Percentiles rank a stretch among this genome's conserved stretches.
Conservation (phyloP, 1,140 invertebrate genomes). For the Neoseiulus cucumeris region DNA sequence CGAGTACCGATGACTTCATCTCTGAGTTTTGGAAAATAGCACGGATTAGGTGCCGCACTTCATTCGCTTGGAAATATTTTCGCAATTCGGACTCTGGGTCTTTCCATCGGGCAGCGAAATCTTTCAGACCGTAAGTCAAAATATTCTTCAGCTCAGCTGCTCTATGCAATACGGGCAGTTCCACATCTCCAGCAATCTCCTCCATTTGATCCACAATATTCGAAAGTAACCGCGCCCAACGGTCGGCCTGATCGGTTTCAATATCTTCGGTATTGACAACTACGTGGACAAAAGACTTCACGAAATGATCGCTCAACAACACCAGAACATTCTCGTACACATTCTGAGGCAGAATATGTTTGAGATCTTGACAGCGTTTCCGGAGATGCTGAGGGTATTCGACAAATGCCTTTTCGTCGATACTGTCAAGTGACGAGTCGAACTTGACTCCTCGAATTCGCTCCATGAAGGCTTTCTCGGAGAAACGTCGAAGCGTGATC, state of each 20-base stretch:
- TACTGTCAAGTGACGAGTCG: neutral
- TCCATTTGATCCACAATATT: neutral
- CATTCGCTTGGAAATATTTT: neutral
- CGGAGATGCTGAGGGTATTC: neutral
- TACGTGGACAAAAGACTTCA: neutral
- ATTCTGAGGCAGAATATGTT: neutral
- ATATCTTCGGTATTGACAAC: neutral
- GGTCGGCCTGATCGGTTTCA: slow-evolving; percentile 1
- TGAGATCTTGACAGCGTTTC: neutral
- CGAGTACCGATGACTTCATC: neutral
- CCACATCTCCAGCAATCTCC: neutral
- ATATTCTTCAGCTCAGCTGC: neutral
- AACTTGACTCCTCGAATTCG: neutral
- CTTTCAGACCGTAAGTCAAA: neutral
- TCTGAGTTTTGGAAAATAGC: slow-evolving; percentile 5
- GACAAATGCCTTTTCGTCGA: neutral
- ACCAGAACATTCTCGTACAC: neutral
- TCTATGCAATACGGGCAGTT: neutral
- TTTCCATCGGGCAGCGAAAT: neutral
- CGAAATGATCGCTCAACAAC: neutral
- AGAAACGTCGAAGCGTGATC: neutral
- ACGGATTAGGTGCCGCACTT: neutral
- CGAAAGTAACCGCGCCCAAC: neutral
- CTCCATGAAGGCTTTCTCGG: neutral
- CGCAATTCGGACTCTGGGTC: neutral